Evolutionary conservation across 2,888 invertebrate genomes (phyloP).

Genomic region (Ashinkailepas kermadecensis): DNA sequence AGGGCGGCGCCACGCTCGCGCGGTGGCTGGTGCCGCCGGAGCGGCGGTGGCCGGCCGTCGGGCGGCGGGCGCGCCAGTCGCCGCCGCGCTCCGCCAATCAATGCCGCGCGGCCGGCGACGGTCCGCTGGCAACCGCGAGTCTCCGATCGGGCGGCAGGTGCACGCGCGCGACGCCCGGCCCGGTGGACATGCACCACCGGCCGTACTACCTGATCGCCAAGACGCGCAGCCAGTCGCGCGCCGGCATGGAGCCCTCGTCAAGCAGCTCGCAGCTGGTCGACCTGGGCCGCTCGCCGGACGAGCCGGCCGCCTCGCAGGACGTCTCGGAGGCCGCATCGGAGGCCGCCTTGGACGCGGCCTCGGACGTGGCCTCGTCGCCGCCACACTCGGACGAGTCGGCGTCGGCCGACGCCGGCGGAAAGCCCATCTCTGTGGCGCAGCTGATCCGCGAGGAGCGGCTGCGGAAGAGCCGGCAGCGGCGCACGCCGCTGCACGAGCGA

Average conservation of each 20-base stretch:
- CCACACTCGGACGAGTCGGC: no score
- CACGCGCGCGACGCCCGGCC: not conserved
- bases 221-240: not conserved
- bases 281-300: not conserved
- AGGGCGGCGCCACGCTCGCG: constrained; percentile 32
- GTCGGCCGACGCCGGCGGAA: no score
- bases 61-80: no score
- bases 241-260: not conserved
- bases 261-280: constrained; percentile 12
- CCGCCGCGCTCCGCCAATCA: not conserved
- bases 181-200: not conserved
- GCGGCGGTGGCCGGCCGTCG: not conserved
- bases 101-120: not conserved
- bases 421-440: constrained; percentile 5
- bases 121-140: not conserved
- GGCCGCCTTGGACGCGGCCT: not conserved
- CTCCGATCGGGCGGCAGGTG: not conserved
- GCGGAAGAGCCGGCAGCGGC: not conserved
- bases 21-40: constrained; percentile 41
- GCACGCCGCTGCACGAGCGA: not conserved
- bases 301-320: not conserved
- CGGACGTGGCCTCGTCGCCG: no score
- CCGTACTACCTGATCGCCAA: not conserved
- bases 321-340: not conserved
- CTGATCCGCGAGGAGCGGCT: constrained; percentile 11